Conservation (phyloP, 1,140 invertebrate genomes). For the Trachelipus rathkii region DNA sequence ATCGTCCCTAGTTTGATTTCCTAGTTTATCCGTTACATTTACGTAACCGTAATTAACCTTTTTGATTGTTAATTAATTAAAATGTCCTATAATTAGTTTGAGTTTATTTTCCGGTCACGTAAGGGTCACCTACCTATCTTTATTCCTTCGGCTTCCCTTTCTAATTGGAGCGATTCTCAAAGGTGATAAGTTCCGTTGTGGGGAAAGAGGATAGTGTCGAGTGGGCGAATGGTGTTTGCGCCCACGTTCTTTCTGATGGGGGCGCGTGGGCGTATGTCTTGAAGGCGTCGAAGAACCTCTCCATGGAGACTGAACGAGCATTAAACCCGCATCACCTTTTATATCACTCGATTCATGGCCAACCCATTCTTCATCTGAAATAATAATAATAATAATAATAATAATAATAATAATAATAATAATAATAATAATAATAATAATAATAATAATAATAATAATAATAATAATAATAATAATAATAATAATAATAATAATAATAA, state of each 20-base stretch:
- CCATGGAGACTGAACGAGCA: slow-evolving; percentile 28
- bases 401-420: neutral
- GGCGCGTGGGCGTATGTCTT: neutral
- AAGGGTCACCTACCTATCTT: neutral
- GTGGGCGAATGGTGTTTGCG: slow-evolving; percentile 19
- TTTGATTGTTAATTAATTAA: too few species aligned
- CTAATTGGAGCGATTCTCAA: neutral
- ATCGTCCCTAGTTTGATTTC: too few species aligned
- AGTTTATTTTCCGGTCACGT: too few species aligned
- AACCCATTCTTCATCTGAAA: slow-evolving; percentile 29
- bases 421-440: neutral
- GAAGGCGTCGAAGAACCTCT: neutral
- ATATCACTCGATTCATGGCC: slow-evolving; percentile 10
- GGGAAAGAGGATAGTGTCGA: neutral
- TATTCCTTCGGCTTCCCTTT: neutral
- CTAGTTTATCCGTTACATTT: too few species aligned
- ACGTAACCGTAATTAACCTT: too few species aligned
- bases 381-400: neutral
- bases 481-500: neutral
- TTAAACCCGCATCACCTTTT: slow-evolving; percentile 18
- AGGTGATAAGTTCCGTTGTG: neutral
- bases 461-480: neutral
- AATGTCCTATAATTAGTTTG: too few species aligned
- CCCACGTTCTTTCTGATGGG: neutral
- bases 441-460: neutral